Conservation (phyloP, 2,797 vertebrate genomes). For the Siniperca undulata region DNA sequence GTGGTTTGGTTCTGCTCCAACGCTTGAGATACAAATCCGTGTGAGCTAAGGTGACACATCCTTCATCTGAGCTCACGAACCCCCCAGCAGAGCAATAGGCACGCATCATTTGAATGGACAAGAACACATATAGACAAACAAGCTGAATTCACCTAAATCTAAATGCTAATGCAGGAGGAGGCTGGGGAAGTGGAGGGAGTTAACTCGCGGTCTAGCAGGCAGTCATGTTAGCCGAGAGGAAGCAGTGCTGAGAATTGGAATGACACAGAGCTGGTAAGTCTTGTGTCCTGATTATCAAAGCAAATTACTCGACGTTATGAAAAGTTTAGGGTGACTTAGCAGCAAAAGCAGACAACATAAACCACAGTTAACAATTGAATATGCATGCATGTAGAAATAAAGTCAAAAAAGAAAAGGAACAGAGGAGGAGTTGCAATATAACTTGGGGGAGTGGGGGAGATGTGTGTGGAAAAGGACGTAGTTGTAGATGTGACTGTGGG, state of each 20-base stretch:
- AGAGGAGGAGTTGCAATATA: not conserved
- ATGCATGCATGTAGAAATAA: not conserved
- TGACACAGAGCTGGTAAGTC: not conserved
- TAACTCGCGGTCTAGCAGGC: not conserved
- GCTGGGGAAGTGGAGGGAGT: slow-evolving; percentile 9
- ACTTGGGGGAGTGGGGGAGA: not conserved
- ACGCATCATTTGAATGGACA: slow-evolving; percentile 44
- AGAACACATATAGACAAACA: slow-evolving; percentile 39
- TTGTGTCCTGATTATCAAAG: slow-evolving; percentile 13
- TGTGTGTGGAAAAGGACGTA: not conserved
- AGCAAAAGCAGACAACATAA: not conserved
- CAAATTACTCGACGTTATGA: not conserved
- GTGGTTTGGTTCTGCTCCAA: slow-evolving; percentile 42
- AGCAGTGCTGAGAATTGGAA: slow-evolving; percentile 29
- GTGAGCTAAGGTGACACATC: slow-evolving; percentile 30
- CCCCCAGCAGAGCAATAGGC: slow-evolving; percentile 32
- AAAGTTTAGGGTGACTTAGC: not conserved
- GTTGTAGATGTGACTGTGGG: not conserved
- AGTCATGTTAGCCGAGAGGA: not conserved
- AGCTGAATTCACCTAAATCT: slow-evolving; percentile 55
- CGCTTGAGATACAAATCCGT: slow-evolving; percentile 43
- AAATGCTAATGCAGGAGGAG: slow-evolving; percentile 64
- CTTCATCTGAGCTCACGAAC: not conserved
- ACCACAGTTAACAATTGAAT: not conserved
- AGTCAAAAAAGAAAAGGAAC: not conserved